These are phyloP conservation scores for Asobara japonica DNA, from an alignment of 1,140 invertebrate genomes.

Conservation along the genomic window DNA sequence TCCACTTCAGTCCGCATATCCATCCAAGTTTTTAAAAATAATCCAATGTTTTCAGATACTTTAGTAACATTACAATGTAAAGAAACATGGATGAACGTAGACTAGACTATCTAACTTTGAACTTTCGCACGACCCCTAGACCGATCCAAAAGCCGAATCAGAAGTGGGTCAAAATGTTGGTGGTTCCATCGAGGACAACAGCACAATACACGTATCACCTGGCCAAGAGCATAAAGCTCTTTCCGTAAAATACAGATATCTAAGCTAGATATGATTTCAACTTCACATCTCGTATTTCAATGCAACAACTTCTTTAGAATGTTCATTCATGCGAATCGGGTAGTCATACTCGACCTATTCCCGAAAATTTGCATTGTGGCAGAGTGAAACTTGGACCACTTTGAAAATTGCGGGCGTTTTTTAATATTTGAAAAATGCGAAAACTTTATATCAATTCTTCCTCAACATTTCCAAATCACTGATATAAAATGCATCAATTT, in stretches of 20 bases:
- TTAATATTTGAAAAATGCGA: too few relatives aligned
- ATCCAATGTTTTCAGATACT: background rate
- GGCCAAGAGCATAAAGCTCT: constrained; percentile 29
- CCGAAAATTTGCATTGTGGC: too few relatives aligned
- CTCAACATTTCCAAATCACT: too few relatives aligned
- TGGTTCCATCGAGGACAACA: constrained; percentile 18
- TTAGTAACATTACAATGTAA: background rate
- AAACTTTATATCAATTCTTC: too few relatives aligned
- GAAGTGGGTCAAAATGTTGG: constrained; percentile 19
- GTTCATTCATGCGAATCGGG: too few relatives aligned
- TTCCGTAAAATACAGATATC: constrained; percentile 43
- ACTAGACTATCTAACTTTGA: background rate
- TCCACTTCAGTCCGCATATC: too few relatives aligned
- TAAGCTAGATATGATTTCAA: constrained; percentile 40
- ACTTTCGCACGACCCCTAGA: background rate
- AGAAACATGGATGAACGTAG: background rate
- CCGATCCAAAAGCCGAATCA: constrained; percentile 1
- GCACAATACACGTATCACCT: constrained; percentile 42
- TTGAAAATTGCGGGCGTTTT: too few relatives aligned
- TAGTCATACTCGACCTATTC: too few relatives aligned
- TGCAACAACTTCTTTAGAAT: constrained; percentile 26
- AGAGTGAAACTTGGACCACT: too few relatives aligned
- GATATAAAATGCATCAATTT: too few relatives aligned
- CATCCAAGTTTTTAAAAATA: too few relatives aligned
- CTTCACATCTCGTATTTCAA: constrained; percentile 20